phyloP scores from a whole-genome alignment of 1,140 invertebrate species.

The Delia radicum region DNA sequence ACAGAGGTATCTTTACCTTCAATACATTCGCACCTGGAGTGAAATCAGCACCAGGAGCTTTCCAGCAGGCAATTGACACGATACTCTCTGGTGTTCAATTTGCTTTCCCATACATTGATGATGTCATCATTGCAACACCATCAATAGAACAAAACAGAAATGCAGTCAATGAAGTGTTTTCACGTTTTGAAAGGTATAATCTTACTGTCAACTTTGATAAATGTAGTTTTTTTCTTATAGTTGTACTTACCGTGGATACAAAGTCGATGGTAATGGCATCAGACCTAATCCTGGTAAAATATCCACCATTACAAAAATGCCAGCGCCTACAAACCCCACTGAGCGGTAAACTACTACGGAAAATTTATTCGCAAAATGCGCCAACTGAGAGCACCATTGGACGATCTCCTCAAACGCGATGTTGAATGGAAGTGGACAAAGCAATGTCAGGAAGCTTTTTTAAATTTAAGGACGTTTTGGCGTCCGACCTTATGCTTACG shows the following conservation, averaged over 20 bases:
- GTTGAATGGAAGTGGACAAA: constrained; percentile 25
- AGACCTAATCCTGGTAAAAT: constrained; percentile 44
- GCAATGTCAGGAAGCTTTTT: constrained; percentile 26
- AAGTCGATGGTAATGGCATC: constrained; percentile 47
- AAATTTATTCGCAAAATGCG: constrained; percentile 39
- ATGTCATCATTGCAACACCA: not conserved
- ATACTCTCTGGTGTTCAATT: not conserved
- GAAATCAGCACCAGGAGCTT: not conserved
- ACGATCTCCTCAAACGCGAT: constrained; percentile 2
- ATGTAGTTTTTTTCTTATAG: not conserved
- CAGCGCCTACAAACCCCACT: not conserved
- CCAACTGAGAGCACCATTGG: constrained; percentile 10
- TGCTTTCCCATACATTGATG: not conserved
- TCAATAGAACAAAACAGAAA: constrained; percentile 43
- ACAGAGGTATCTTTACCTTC: constrained; percentile 7
- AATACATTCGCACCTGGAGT: constrained; percentile 6
- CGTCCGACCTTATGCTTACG: constrained; percentile 28
- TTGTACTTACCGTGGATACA: constrained; percentile 46
- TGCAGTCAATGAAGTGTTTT: not conserved
- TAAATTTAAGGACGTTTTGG: constrained; percentile 25
- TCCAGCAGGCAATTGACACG: not conserved
- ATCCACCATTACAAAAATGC: constrained; percentile 47
- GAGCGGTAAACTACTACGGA: constrained; percentile 55
- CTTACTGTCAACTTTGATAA: not conserved
- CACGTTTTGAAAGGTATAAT: not conserved